Evolutionary conservation across 2,888 invertebrate species (phyloP).

Genomic region (Ormyrus pomaceus): DNA sequence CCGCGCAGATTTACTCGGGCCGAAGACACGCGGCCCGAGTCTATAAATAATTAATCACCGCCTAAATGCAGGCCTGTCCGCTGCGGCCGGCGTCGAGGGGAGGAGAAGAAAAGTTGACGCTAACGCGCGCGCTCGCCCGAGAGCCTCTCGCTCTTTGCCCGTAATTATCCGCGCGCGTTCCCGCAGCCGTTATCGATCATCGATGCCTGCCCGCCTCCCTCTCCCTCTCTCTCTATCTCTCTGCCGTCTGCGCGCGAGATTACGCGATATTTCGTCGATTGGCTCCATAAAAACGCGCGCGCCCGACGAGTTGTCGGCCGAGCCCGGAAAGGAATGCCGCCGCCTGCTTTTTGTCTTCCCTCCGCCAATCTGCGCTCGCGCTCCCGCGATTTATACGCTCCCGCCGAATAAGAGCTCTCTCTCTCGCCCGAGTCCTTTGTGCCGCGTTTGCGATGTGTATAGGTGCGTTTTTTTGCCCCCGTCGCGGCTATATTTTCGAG

Average conservation of each 20-base stretch:
- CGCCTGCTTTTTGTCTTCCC: neutral
- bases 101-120: neutral
- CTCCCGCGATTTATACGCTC: neutral
- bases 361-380: neutral
- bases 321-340: neutral
- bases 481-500: neutral
- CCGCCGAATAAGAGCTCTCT: neutral
- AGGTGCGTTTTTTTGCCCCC: neutral
- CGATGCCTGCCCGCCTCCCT: conserved; percentile 5
- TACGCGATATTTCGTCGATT: conserved; percentile 33
- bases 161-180: conserved; percentile 26
- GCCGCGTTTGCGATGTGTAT: too few species aligned
- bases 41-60: conserved; percentile 70
- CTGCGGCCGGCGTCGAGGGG: conserved; percentile 55
- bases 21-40: conserved; percentile 34
- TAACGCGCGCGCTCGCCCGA: neutral
- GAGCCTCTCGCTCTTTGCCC: neutral
- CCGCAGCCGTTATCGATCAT: conserved; percentile 24
- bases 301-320: conserved; percentile 12
- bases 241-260: neutral
- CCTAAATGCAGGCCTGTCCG: conserved; percentile 66
- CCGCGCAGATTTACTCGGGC: conserved; percentile 1
- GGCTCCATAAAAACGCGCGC: conserved; percentile 25
- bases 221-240: neutral
- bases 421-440: neutral